Percentiles rank a stretch among this genome's conserved stretches.
phyloP scores from a whole-genome alignment of 23 tunicate species.

The Styela clava region DNA sequence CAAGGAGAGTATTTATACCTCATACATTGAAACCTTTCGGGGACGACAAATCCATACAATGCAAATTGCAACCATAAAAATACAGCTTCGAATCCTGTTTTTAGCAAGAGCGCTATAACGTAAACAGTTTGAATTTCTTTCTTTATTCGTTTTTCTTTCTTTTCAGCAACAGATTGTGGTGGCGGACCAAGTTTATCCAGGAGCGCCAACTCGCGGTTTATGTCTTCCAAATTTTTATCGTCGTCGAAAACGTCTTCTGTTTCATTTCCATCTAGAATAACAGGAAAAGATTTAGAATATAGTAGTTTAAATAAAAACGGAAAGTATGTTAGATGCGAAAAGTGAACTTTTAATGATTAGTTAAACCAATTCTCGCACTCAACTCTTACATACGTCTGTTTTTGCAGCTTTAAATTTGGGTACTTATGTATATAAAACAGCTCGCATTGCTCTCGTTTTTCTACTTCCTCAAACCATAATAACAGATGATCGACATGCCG shows the following conservation, averaged over 20 bases:
- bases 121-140: constrained; percentile 8
- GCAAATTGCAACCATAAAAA: constrained; percentile 19
- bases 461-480: constrained; percentile 2
- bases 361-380: too few species aligned
- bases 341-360: too few species aligned
- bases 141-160: background rate
- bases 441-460: constrained; percentile 3
- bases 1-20: too few species aligned
- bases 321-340: too few species aligned
- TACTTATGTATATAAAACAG: too few species aligned
- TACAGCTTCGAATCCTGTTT: constrained; percentile 25
- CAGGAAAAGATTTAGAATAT: too few species aligned
- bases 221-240: constrained; percentile 15
- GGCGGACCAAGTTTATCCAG: background rate
- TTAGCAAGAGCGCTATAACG: constrained; percentile 4
- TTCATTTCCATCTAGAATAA: background rate
- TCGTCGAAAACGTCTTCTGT: background rate
- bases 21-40: constrained; percentile 9
- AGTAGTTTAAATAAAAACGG: too few species aligned
- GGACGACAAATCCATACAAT: constrained; percentile 19
- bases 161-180: background rate
- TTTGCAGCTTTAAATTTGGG: too few species aligned
- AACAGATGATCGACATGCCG: too few species aligned
- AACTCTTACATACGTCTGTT: too few species aligned
- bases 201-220: constrained; percentile 6